Evolutionary conservation across 1,140 invertebrate genomes (phyloP).

Genomic region (Drosophila hydei): DNA sequence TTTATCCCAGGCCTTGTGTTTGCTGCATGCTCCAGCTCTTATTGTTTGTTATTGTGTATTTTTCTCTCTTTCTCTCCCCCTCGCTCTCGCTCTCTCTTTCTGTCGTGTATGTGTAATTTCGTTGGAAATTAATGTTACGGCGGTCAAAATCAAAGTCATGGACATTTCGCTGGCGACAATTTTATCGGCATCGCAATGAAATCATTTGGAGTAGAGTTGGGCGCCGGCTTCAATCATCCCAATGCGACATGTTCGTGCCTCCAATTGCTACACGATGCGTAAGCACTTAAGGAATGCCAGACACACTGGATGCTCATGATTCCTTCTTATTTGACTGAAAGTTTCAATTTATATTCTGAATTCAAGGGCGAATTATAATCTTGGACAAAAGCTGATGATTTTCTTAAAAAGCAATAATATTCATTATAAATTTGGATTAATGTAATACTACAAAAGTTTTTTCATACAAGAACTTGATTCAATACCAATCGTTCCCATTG

Average conservation of each 20-base stretch:
- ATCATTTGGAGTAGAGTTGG: constrained; percentile 63
- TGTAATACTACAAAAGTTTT: no score
- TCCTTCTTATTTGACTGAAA: not conserved
- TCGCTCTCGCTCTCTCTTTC: constrained; percentile 19
- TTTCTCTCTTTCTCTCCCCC: not conserved
- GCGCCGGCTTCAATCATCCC: constrained; percentile 12
- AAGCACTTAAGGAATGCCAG: constrained; percentile 3
- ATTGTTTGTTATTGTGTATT: constrained; percentile 24
- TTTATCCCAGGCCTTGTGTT: constrained; percentile 38
- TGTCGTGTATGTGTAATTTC: constrained; percentile 69
- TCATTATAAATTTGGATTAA: no score
- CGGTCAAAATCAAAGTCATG: constrained; percentile 80
- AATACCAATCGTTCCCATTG: no score
- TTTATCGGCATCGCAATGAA: constrained; percentile 81
- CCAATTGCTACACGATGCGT: not conserved
- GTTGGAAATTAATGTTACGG: constrained; percentile 78
- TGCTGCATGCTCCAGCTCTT: constrained; percentile 31
- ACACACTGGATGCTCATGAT: not conserved
- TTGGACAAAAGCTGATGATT: no score
- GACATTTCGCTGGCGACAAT: constrained; percentile 80
- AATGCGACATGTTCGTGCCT: not conserved
- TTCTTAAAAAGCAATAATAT: no score
- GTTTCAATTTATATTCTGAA: no score
- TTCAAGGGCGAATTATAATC: no score
- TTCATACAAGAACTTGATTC: no score